Conservation (phyloP, 1,140 invertebrate species). For the Lethocerus indicus region DNA sequence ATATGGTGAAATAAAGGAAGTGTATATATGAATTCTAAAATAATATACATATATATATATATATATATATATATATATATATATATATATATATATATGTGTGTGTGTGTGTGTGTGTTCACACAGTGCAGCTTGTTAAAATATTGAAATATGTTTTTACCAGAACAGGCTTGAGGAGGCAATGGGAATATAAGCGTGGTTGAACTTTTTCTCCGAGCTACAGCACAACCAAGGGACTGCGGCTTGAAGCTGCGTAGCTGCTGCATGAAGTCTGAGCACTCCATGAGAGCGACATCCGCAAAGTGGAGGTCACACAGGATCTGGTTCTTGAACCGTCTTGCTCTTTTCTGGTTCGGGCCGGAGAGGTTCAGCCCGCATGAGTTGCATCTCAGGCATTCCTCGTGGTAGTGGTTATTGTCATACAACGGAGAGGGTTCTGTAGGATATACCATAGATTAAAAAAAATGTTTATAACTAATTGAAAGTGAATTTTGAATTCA, state of each 20-base stretch:
- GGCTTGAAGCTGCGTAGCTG: slow-evolving; percentile 89
- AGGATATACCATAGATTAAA: too few relatives aligned
- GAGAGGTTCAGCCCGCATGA: slow-evolving; percentile 83
- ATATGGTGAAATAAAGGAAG: too few relatives aligned
- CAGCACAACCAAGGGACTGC: slow-evolving; percentile 82
- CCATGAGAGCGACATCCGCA: slow-evolving; percentile 86
- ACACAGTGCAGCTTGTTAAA: too few relatives aligned
- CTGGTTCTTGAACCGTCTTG: slow-evolving; percentile 60
- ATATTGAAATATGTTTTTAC: slow-evolving; percentile 42
- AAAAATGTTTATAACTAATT: too few relatives aligned
- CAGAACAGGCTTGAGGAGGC: slow-evolving; percentile 84
- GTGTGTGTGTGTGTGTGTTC: too few relatives aligned
- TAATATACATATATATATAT: too few relatives aligned
- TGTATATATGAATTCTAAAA: too few relatives aligned
- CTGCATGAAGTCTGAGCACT: slow-evolving; percentile 92
- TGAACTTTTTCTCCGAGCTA: slow-evolving; percentile 77
- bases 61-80: too few relatives aligned
- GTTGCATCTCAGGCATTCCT: slow-evolving; percentile 89
- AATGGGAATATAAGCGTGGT: slow-evolving; percentile 86
- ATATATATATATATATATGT: too few relatives aligned
- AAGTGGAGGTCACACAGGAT: slow-evolving; percentile 82
- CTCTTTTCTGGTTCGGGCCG: slow-evolving; percentile 71
- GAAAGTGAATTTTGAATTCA: too few relatives aligned
- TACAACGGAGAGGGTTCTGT: slow-evolving; percentile 75
- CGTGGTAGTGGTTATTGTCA: slow-evolving; percentile 89